A percentile compares a stretch with the other conserved stretches of the same genome.
Evolutionary conservation across 2,888 invertebrate genomes (phyloP).

Genomic region (Mamestra brassicae): DNA sequence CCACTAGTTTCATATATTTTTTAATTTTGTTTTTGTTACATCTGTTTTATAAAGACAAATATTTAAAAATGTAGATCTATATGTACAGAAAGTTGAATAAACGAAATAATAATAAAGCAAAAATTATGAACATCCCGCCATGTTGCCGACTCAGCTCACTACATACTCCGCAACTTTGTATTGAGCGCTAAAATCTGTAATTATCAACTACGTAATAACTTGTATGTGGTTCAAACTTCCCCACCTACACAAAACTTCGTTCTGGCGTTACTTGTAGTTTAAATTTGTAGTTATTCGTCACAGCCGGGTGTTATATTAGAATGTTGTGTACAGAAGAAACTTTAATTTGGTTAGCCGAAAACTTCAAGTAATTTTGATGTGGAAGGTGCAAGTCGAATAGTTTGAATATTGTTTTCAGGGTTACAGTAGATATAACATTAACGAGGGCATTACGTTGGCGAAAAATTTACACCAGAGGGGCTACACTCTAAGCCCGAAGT

Average conservation of each 20-base stretch:
- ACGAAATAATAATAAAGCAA: not conserved
- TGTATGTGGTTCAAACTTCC: slow-evolving; percentile 50
- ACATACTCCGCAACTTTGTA: slow-evolving; percentile 20
- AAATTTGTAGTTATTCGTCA: slow-evolving; percentile 57
- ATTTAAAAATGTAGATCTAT: no score
- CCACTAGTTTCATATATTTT: no score
- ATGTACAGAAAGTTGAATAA: no score
- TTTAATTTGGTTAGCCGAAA: slow-evolving; percentile 48
- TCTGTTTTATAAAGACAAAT: no score
- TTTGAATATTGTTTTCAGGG: not conserved
- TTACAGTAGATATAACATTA: not conserved
- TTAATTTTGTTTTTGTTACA: no score
- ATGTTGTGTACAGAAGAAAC: slow-evolving; percentile 29
- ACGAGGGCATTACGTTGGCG: not conserved
- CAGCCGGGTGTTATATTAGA: slow-evolving; percentile 30
- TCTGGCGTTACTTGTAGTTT: slow-evolving; percentile 35
- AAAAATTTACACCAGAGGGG: no score
- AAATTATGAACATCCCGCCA: slow-evolving; percentile 24
- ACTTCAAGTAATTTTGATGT: slow-evolving; percentile 35
- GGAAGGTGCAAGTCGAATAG: slow-evolving; percentile 16
- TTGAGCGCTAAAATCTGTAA: slow-evolving; percentile 51
- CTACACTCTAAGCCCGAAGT: no score
- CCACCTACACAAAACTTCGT: slow-evolving; percentile 51
- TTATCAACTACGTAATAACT: slow-evolving; percentile 59
- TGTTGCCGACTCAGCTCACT: not conserved